These are phyloP conservation scores for Sylvia atricapilla DNA, from an alignment of 2,113 vertebrate genomes.

Conservation along the genomic window DNA sequence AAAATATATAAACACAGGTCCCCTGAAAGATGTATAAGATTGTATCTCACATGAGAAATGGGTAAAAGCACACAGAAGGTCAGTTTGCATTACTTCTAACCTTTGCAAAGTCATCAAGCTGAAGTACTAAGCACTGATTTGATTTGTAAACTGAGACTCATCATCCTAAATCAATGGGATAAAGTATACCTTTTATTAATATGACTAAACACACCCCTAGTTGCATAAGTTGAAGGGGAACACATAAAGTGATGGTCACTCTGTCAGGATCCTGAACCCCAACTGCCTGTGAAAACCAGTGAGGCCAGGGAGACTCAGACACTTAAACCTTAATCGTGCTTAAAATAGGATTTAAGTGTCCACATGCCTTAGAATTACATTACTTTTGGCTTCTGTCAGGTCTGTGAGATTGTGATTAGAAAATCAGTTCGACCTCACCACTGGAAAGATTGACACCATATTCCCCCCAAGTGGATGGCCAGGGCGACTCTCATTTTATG, in stretches of 20 bases:
- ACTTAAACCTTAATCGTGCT: background rate
- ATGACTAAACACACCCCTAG: background rate
- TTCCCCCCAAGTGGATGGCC: background rate
- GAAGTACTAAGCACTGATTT: background rate
- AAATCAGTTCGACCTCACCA: background rate
- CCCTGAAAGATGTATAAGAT: background rate
- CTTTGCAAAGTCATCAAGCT: background rate
- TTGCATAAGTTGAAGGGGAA: background rate
- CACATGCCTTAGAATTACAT: background rate
- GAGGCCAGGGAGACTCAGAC: background rate
- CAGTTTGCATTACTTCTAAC: background rate
- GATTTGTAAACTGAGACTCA: background rate
- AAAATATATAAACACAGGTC: background rate
- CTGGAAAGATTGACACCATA: background rate
- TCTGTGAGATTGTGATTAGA: background rate
- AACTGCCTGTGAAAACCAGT: background rate
- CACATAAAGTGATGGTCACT: background rate
- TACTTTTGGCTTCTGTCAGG: background rate
- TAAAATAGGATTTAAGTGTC: slow-evolving; percentile 2
- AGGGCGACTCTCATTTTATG: background rate
- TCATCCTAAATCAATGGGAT: background rate
- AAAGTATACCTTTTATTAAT: background rate
- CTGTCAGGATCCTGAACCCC: background rate
- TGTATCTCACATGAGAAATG: background rate
- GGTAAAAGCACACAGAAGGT: background rate